Base-by-base conservation (phyloP, 1,140 invertebrate genomes). In the Colletes gigas region DNA sequence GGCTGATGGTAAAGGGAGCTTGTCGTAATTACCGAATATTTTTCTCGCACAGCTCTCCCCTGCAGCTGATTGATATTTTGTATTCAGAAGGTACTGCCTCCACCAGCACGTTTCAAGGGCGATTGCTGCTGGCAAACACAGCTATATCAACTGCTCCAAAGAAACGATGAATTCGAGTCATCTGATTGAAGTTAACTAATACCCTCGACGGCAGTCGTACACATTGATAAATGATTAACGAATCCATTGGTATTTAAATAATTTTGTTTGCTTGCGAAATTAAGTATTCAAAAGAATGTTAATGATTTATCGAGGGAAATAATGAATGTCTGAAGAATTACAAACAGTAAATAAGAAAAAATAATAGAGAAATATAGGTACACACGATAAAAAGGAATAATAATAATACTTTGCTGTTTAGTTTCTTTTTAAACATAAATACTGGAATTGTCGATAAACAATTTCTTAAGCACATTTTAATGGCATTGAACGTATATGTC, bases 61-160 rank as follows among this genome's bases (percentile, higher is more conserved):
- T 87, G 67, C 84, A 82, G 84, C 88, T 91, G 91, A 93, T 93
- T 93, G 92, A 93, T 93, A 93, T 91, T 93, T 92, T 91, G 89
- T 91, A 92, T 92, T 92, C 89, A 90, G 83, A 10, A 86, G 82
- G 63, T 68, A 78, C 57, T 68, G 15, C 75, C 63, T 65, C n/a
- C 55, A 17, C 30, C 60, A 4, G 14, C 7, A 8, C 10, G n/a
- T 12, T 19, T 10, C 3, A 4, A 44, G 19, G n/a, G 17, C 55
- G 57, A 71, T n/a, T 52, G 10, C 50, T 47, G 14, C 12, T 39
- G 17, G 50, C 21, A 54, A 50, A 65, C 63, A 50, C 59, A 30
- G 15, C 15, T 50, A 10, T 21, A 41, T 7, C 44, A 15, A 50
- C 19, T 30, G 14, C n/a, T 12, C 47, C 30, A 39, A 15, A 50